Conservation (phyloP, 92 coral and sea anemone genomes). For the Pocillopora meandrina region DNA sequence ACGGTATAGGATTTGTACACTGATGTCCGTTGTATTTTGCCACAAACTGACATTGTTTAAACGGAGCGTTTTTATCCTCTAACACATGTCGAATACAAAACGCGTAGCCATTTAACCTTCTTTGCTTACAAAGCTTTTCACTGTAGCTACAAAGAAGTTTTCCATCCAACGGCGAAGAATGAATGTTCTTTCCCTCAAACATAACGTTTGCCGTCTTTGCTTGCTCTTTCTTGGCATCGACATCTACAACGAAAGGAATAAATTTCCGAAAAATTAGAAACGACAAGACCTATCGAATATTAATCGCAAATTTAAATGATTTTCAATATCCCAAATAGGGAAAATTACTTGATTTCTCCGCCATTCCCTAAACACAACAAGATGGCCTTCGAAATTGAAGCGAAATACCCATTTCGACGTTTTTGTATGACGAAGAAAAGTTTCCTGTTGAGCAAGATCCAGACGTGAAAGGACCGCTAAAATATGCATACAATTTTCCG, state of each 20-base stretch:
- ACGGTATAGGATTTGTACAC: conserved; percentile 98
- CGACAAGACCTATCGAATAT: conserved; percentile 77
- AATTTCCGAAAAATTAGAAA: conserved; percentile 66
- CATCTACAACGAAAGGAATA: conserved; percentile 85
- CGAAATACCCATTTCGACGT: conserved; percentile 13
- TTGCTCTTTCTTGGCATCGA: conserved; percentile 80
- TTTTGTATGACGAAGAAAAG: conserved; percentile 29
- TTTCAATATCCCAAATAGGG: conserved; percentile 66
- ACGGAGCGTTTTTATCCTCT: conserved; percentile 98
- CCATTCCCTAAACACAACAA: conserved; percentile 62
- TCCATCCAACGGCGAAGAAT: conserved; percentile 98
- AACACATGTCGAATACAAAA: conserved; percentile 99
- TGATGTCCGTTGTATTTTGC: conserved; percentile 99
- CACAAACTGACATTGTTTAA: conserved; percentile 99
- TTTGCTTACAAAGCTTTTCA: conserved; percentile 99
- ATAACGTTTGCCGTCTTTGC: conserved; percentile 72
- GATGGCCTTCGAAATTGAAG: conserved; percentile 52
- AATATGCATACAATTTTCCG: conserved; percentile 99
- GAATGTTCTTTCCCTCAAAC: conserved; percentile 99
- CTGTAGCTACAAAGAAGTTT: conserved; percentile 98
- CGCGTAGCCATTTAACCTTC: conserved; percentile 98
- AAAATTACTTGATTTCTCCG: conserved; percentile 81
- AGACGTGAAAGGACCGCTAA: conserved; percentile 88
- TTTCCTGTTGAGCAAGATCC: conserved; percentile 58
- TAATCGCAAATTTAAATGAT: conserved; percentile 64